Evolutionary conservation across 64 coral and sea anemone genomes (phyloP).

Genomic region (Astreopora myriophthalma): DNA sequence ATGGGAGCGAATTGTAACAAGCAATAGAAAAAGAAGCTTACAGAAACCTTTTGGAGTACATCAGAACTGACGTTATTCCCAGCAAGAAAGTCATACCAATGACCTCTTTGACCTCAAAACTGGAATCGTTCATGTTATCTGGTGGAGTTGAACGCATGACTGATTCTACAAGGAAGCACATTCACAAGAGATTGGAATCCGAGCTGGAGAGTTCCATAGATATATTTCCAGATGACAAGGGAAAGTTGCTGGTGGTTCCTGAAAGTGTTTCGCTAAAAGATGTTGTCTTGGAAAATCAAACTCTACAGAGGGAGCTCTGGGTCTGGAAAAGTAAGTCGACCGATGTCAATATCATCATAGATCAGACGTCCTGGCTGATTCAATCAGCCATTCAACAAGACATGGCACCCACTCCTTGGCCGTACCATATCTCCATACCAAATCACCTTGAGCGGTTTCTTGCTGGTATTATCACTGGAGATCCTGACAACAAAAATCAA

Average conservation of each 20-base stretch:
- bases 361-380: slow-evolving; percentile 40
- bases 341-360: slow-evolving; percentile 2
- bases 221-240: slow-evolving; percentile 7
- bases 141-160: slow-evolving; percentile 7
- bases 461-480: slow-evolving; percentile 29
- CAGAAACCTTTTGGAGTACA: slow-evolving; percentile 45
- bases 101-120: slow-evolving; percentile 25
- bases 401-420: slow-evolving; percentile 22
- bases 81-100: slow-evolving; percentile 24
- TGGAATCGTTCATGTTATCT: slow-evolving; percentile 51
- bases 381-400: neutral
- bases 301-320: slow-evolving; percentile 16
- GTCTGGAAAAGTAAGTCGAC: neutral
- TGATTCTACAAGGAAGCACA: slow-evolving; percentile 40
- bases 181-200: slow-evolving; percentile 25
- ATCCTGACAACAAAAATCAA: neutral
- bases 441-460: slow-evolving; percentile 26
- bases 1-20: neutral
- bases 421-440: slow-evolving; percentile 32
- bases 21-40: slow-evolving; percentile 49
- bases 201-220: slow-evolving; percentile 47
- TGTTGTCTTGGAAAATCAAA: slow-evolving; percentile 53
- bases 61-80: slow-evolving; percentile 26
- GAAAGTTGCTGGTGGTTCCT: slow-evolving; percentile 46
- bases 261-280: slow-evolving; percentile 27